Base-by-base conservation (phyloP, 2,888 invertebrate species). In the Caenorhabditis sp. region DNA sequence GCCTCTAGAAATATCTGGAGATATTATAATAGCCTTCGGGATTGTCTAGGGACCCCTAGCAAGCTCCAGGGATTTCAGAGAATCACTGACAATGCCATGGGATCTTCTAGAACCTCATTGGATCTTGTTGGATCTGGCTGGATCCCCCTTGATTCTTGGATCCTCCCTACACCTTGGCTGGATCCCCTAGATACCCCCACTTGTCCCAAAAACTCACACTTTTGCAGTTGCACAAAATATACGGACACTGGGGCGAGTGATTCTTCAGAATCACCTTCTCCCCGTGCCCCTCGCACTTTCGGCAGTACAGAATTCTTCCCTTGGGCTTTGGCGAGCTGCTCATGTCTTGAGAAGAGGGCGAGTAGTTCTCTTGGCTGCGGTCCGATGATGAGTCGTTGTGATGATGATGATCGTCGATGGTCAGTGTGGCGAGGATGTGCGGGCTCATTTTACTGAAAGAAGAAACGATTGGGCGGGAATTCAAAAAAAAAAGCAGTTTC, bases 221-320 rank as follows among this genome's bases (percentile, higher is more conserved):
- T 83, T 81, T 82, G 64, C 90, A 90, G 54, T 80, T 76, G 77
- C 90, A 90, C 49, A 87, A 77, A 26, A 86, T 88, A 77, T 88
- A 90, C 4, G 90, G 90, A 49, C 90, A 90, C 24, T 85, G 82
- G 8, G 90, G 88, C 1, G 90, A 86, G 59, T 90, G 90, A 38
- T 89, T 88, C 77, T 90, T 90, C 49, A 90, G 81, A 19, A 87
- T 85, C 31, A 86, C 86, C 61, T 87, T 85, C 47, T 84, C 80
- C 4, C 90, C 90, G 66, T 90, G 90, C 47, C 89, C 89, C 56
- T 89, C 89, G 59, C 90, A 90, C 69, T 90, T 90, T 72, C 90
- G 80, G 66, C 90, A 90, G 77, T 87, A 87, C 38, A 87, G 72
- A 1, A 87, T 64, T 2, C 87, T 75, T 19, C 87, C 87, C 26